These are phyloP conservation scores for Pheosia tremula DNA, from an alignment of 2,888 invertebrate genomes.

Conservation along the genomic window DNA sequence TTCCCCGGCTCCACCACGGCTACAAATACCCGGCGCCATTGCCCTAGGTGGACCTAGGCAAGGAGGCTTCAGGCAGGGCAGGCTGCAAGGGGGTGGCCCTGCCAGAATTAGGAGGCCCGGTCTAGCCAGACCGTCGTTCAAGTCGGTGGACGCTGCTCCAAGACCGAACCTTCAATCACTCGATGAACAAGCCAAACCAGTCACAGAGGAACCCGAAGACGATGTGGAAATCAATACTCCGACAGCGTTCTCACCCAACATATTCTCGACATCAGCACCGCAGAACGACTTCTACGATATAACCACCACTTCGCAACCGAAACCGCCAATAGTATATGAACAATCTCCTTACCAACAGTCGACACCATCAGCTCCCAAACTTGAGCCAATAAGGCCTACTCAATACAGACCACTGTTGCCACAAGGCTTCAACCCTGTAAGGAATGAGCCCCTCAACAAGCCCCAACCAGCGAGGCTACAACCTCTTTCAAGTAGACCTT, in stretches of 20 bases:
- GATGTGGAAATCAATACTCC: constrained; percentile 83
- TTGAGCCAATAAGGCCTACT: constrained; percentile 75
- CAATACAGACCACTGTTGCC: constrained; percentile 72
- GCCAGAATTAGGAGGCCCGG: constrained; percentile 73
- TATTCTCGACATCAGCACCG: constrained; percentile 72
- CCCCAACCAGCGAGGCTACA: constrained; percentile 76
- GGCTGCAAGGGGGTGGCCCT: constrained; percentile 59
- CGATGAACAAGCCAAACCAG: constrained; percentile 85
- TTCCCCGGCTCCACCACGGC: constrained; percentile 85
- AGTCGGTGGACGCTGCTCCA: constrained; percentile 73
- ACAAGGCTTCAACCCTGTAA: constrained; percentile 70
- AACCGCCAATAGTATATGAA: constrained; percentile 74
- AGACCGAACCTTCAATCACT: constrained; percentile 76
- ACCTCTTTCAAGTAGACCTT: constrained; percentile 77
- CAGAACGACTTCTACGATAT: constrained; percentile 78
- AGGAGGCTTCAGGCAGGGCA: constrained; percentile 73
- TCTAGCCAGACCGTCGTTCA: constrained; percentile 73
- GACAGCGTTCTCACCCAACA: constrained; percentile 73
- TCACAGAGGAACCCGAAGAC: constrained; percentile 88
- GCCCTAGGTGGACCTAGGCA: constrained; percentile 67
- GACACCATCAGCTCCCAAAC: constrained; percentile 62
- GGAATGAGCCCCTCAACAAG: constrained; percentile 66
- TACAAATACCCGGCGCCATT: constrained; percentile 87
- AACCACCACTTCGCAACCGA: constrained; percentile 76
- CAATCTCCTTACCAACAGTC: constrained; percentile 69